Conservation (phyloP, 2,888 invertebrate species). For the Brachynemurus nebulosus region DNA sequence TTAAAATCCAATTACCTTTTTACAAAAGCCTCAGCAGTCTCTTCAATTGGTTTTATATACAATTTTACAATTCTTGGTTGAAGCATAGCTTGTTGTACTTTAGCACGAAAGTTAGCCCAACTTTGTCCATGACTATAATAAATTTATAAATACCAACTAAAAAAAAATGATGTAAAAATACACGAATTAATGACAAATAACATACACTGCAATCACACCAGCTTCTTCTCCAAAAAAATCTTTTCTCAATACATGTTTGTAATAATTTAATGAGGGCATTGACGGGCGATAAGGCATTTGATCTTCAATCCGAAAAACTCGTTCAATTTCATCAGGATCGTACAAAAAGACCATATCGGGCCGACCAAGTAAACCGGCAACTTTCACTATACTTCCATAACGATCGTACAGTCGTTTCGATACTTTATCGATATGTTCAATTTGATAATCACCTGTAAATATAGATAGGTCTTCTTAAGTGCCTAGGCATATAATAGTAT, state of each 20-base stretch:
- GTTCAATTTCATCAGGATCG: conserved; percentile 54
- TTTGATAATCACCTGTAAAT: conserved; percentile 43
- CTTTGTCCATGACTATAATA: conserved; percentile 60
- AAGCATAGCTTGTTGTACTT: conserved; percentile 64
- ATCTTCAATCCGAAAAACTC: conserved; percentile 54
- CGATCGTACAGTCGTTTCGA: conserved; percentile 41
- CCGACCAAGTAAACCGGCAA: conserved; percentile 50
- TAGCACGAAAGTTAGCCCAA: conserved; percentile 64
- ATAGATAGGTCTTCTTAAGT: too few species aligned
- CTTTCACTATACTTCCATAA: conserved; percentile 54
- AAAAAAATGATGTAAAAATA: neutral
- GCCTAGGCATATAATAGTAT: too few species aligned
- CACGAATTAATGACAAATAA: conserved; percentile 14
- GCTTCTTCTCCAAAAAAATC: conserved; percentile 53
- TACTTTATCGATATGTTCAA: conserved; percentile 52
- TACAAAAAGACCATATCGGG: conserved; percentile 63
- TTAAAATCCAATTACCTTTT: too few species aligned
- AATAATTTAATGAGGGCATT: conserved; percentile 61
- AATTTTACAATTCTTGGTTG: conserved; percentile 57
- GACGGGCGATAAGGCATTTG: conserved; percentile 54
- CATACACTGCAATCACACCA: conserved; percentile 63
- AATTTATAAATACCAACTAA: conserved; percentile 1
- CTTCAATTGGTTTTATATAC: conserved; percentile 53
- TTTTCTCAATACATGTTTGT: conserved; percentile 52
- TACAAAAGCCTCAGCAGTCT: conserved; percentile 55